phyloP scores from a whole-genome alignment of 2,797 vertebrate genomes.

The Chloroceryle inda region DNA sequence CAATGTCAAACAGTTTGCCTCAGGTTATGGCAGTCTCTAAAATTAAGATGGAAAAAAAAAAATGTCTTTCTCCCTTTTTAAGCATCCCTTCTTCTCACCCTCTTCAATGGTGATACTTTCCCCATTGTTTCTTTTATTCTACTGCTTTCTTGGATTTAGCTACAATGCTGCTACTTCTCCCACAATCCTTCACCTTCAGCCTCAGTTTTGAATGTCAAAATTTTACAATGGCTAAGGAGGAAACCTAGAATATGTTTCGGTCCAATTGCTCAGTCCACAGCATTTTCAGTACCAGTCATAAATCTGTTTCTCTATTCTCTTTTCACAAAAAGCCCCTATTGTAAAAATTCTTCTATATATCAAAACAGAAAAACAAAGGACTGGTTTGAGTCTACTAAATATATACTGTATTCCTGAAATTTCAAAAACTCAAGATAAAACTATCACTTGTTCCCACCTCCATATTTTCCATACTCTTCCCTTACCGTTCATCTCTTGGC shows the following conservation, averaged over 20 bases:
- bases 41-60: conserved; percentile 70
- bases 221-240: neutral
- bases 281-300: neutral
- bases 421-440: neutral
- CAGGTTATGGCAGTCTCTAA: conserved; percentile 58
- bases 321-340: neutral
- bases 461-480: neutral
- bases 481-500: neutral
- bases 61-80: conserved; percentile 22
- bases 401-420: neutral
- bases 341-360: neutral
- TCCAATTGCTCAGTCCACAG: neutral
- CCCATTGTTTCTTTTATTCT: neutral
- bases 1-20: conserved; percentile 65
- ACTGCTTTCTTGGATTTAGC: neutral
- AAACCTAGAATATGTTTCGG: neutral
- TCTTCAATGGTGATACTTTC: neutral
- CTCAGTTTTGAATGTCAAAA: neutral
- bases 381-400: neutral
- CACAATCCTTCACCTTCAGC: conserved; percentile 15
- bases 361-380: neutral
- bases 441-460: neutral
- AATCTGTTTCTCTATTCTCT: neutral
- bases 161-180: neutral
- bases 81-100: conserved; percentile 17